Conservation (phyloP, 2,113 vertebrate genomes). For the Origma solitaria region DNA sequence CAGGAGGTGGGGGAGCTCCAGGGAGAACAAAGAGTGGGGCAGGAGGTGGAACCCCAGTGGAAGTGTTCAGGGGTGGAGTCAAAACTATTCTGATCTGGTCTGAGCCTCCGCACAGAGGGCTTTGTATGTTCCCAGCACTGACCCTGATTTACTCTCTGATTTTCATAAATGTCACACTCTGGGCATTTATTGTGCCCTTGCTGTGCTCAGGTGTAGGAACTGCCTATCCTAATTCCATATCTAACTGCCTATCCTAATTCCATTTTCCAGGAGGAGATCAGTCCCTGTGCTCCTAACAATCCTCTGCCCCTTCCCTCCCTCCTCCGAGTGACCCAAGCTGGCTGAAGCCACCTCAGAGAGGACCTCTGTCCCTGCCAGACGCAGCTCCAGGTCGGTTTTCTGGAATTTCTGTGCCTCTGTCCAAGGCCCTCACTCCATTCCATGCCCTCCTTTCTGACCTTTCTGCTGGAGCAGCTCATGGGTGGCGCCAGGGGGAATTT, state of each 20-base stretch:
- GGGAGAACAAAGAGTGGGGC: neutral
- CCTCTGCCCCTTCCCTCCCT: neutral
- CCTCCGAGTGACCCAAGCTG: neutral
- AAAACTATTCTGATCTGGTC: neutral
- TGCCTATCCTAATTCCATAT: neutral
- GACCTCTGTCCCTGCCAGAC: neutral
- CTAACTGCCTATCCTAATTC: no score
- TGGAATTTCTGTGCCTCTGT: neutral
- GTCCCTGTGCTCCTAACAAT: fast-evolving
- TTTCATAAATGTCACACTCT: neutral
- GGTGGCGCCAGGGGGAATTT: neutral
- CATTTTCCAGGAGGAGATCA: neutral
- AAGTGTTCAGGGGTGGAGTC: neutral
- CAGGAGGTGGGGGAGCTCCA: neutral
- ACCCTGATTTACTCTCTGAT: neutral
- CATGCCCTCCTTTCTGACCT: neutral
- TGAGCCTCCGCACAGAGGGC: neutral
- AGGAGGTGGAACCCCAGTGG: neutral
- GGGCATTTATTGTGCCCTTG: neutral
- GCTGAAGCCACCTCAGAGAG: neutral
- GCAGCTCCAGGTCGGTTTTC: neutral
- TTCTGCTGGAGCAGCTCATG: neutral
- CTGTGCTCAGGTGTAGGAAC: neutral
- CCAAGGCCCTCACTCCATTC: fast-evolving
- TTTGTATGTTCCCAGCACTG: neutral